Base-by-base conservation (phyloP, 2,797 vertebrate species). In the Erethizon dorsatum region DNA sequence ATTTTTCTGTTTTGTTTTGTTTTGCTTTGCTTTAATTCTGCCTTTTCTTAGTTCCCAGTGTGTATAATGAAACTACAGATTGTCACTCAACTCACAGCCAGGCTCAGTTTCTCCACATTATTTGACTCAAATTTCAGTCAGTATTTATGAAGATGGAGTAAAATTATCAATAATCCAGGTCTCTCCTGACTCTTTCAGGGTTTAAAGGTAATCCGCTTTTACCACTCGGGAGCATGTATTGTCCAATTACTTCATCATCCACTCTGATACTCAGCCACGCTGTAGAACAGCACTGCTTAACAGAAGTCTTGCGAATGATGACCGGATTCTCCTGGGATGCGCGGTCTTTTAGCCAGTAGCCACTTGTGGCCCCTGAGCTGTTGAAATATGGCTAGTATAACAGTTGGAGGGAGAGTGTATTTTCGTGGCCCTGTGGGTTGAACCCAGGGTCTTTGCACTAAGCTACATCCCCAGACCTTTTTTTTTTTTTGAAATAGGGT, bases 231-330 rank as follows among this genome's bases (percentile, higher is more conserved):
- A n/a, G 24, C 1, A 11, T 15, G 54, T 9, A 45, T 8, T n/a
- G 6, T 41, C 13, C 57, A 11, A 1, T n/a, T 6, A n/a, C 9
- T 5, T 1, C 45, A 0, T 41, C 24, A 5, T 65, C 52, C 63
- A 20, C 12, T 61, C 15, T 84, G 33, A 65, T 12, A 22, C 26
- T 56, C 20, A 61, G 41, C 65, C 45, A 63, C 1, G 10, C 15
- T 26, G 22, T 31, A 56, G 3, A 77, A 2, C 28, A 56, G 2
- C 12, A 2, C 18, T 61, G 12, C 83, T 22, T 73, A 61, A 15
- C 0, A 17, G 33, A 86, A 26, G 12, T 22, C 33, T 71, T 20
- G 73, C 28, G 8, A 37, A n/a, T 13, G 54, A 61, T 26, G 5
- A 65, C 45, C 22, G 1, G 15, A 1, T 28, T 80, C 45, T n/a